These are phyloP conservation scores for Passerina amoena DNA, from an alignment of 2,113 vertebrate genomes.

Conservation along the genomic window DNA sequence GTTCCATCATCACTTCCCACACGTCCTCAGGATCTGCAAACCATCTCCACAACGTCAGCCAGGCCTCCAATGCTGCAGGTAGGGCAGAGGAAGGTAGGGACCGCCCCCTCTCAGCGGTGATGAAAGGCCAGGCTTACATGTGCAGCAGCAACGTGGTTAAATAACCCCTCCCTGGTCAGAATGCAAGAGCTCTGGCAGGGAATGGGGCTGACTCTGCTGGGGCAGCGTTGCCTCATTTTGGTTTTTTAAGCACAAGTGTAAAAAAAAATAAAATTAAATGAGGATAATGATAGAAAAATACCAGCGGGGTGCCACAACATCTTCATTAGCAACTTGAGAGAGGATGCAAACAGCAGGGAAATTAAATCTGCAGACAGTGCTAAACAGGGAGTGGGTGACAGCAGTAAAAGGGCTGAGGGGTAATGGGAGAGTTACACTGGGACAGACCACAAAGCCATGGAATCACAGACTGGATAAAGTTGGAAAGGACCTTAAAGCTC, in stretches of 20 bases:
- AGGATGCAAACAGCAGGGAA: slow-evolving; percentile 3
- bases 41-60: neutral
- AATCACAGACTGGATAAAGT: neutral
- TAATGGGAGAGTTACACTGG: neutral
- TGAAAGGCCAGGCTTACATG: neutral
- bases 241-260: neutral
- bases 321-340: slow-evolving; percentile 26
- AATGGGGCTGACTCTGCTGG: neutral
- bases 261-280: neutral
- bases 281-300: slow-evolving; percentile 37
- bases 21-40: neutral
- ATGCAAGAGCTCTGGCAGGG: neutral
- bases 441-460: neutral
- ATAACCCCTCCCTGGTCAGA: neutral
- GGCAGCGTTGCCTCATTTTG: neutral
- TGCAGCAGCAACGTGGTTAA: neutral
- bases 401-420: neutral
- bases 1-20: neutral
- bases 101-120: neutral
- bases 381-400: neutral
- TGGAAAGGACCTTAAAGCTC: neutral
- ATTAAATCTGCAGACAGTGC: neutral
- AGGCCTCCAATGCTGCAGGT: neutral
- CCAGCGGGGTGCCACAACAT: neutral
- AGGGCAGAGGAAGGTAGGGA: neutral